A percentile compares a stretch with the other conserved stretches of the same genome.
Conservation (phyloP, 2,113 vertebrate species). For the Anguilla rostrata region DNA sequence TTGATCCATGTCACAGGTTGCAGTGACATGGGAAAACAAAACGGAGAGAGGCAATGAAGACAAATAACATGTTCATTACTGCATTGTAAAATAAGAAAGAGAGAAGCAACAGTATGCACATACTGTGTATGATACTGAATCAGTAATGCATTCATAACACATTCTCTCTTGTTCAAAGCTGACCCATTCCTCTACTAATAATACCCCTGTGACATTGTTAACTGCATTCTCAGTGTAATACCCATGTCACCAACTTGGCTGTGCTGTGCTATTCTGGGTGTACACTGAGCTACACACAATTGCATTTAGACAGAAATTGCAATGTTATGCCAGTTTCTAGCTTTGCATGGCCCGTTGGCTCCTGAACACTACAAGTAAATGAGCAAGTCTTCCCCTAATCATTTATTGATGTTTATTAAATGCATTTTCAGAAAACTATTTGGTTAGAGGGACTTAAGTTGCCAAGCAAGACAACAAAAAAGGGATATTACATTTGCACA, state of each 20-base stretch:
- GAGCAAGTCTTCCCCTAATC: background rate
- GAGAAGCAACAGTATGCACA: background rate
- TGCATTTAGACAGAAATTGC: background rate
- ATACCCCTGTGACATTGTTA: background rate
- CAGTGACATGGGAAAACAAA: background rate
- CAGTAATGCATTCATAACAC: background rate
- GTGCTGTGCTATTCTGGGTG: background rate
- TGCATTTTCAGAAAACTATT: background rate
- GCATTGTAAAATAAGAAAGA: background rate
- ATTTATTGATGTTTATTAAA: background rate
- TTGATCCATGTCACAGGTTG: background rate
- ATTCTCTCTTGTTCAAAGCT: background rate
- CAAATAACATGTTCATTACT: background rate
- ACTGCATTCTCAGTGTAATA: background rate
- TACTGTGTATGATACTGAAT: background rate
- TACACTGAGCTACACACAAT: background rate
- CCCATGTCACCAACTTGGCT: background rate
- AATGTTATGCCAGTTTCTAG: background rate
- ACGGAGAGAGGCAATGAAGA: background rate
- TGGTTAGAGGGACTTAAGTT: background rate
- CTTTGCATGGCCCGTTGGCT: background rate
- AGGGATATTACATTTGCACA: slow-evolving; percentile 11
- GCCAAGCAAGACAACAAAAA: slow-evolving; percentile 17
- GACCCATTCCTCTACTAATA: background rate
- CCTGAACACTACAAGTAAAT: background rate